Evolutionary conservation across 1,140 invertebrate genomes (phyloP), one percentile per base, ranked within the genome.

Genomic region (Drosophila truncata): DNA sequence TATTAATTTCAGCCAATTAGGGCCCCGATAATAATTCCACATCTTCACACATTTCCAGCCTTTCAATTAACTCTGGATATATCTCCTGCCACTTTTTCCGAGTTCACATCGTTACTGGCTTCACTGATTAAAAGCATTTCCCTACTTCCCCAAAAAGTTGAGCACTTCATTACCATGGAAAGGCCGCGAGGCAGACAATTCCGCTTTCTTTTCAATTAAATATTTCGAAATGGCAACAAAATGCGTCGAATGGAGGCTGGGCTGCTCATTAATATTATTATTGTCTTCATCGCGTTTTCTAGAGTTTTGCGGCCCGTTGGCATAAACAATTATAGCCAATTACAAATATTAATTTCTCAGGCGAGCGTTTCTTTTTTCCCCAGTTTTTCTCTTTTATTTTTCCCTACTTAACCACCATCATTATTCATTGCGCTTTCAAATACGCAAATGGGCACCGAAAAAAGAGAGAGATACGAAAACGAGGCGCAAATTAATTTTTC

Each of bases 281-380:
- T 78, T 78, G 60, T 70, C 65, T 72, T 42, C 75, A 31, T 59
- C 37, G 55, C 57, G 31, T 75, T 76, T 50, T 75, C 46, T 27
- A 49, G 37, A 44, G 20, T 60, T 63, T 50, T 64, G 71, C 64
- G 57, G 50, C 66, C 64, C 64, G 61, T 87, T 87, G 82, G 83
- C 84, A 88, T 64, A 59, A 88, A 88, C 81, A 88, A 88, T 88
- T 88, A 88, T 90, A 80, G 85, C 85, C 85, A 88, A 88, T 88
- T 88, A 88, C 84, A 88, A 85, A 90, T 88, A 88, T 88, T 90
- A 88, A 88, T 88, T 90, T 90, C 85, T 74, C 82, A 84, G 85
- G 80, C 85, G 72, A 88, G 72, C 75, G 77, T 70, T 80, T 66
- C 47, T 80, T 83, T 65, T 78, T 78, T 58, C 14, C 44, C 9